phyloP scores from a whole-genome alignment of 1,140 invertebrate genomes.

The Branchinecta lynchi region DNA sequence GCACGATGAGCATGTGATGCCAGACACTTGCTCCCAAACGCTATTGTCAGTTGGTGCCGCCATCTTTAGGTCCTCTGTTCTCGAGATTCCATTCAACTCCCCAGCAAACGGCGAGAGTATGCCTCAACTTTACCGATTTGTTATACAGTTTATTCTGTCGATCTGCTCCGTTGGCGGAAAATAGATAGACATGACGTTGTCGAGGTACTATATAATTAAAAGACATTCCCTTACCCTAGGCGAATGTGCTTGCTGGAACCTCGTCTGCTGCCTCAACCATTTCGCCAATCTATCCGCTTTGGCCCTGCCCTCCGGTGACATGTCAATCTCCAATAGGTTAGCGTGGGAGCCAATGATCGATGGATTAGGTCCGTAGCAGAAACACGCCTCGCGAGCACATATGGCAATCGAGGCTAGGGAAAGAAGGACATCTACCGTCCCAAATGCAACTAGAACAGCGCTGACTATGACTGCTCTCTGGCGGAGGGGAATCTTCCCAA shows the following conservation, averaged over 20 bases:
- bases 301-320: conserved; percentile 21
- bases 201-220: too few species aligned
- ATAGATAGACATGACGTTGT: too few species aligned
- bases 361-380: conserved; percentile 19
- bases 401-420: conserved; percentile 24
- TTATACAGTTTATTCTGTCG: too few species aligned
- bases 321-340: conserved; percentile 20
- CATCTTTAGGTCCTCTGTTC: too few species aligned
- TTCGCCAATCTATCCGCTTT: conserved; percentile 23
- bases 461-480: conserved; percentile 22
- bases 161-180: too few species aligned
- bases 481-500: conserved; percentile 20
- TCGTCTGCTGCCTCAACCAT: conserved; percentile 23
- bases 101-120: too few species aligned
- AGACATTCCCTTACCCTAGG: too few species aligned
- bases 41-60: too few species aligned
- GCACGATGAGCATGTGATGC: too few species aligned
- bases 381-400: conserved; percentile 23
- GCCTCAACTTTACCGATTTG: too few species aligned
- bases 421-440: conserved; percentile 23
- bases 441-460: conserved; percentile 22
- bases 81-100: too few species aligned
- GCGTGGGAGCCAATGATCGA: conserved; percentile 10
- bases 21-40: too few species aligned
- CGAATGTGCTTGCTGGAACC: neutral